Evolutionary conservation across 2,113 vertebrate species (phyloP).

Genomic region (Carlito syrichta): DNA sequence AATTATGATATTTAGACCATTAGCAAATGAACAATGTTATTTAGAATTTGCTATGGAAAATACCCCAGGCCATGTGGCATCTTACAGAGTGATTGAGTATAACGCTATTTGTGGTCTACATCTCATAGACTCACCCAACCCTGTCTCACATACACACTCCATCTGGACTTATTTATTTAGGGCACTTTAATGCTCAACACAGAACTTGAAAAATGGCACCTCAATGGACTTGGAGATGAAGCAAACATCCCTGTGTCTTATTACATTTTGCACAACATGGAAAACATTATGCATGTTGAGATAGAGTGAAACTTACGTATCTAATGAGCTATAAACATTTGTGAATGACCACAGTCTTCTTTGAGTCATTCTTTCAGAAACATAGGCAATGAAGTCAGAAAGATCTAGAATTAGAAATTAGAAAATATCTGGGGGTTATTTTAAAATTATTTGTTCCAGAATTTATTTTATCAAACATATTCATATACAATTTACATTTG

Average conservation of each 20-base stretch:
- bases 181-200: background rate
- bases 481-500: background rate
- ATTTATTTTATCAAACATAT: background rate
- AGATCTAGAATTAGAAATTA: background rate
- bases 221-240: slow-evolving; percentile 19
- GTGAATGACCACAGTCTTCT: background rate
- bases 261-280: slow-evolving; percentile 38
- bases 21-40: slow-evolving; percentile 66
- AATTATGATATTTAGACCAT: slow-evolving; percentile 72
- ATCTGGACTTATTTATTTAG: slow-evolving; percentile 67
- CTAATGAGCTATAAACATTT: slow-evolving; percentile 27
- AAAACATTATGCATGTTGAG: slow-evolving; percentile 18
- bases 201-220: slow-evolving; percentile 57
- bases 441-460: background rate
- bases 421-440: background rate
- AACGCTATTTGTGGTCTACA: slow-evolving; percentile 51
- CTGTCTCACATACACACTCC: background rate
- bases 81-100: slow-evolving; percentile 38
- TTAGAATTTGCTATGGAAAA: slow-evolving; percentile 72
- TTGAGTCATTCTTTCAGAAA: slow-evolving; percentile 36
- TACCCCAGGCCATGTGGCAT: slow-evolving; percentile 67
- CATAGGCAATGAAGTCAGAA: background rate
- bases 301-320: slow-evolving; percentile 5
- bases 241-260: slow-evolving; percentile 32
- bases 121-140: background rate